phyloP scores from a whole-genome alignment of 2,888 invertebrate species.

The Ctenicera cuprea region DNA sequence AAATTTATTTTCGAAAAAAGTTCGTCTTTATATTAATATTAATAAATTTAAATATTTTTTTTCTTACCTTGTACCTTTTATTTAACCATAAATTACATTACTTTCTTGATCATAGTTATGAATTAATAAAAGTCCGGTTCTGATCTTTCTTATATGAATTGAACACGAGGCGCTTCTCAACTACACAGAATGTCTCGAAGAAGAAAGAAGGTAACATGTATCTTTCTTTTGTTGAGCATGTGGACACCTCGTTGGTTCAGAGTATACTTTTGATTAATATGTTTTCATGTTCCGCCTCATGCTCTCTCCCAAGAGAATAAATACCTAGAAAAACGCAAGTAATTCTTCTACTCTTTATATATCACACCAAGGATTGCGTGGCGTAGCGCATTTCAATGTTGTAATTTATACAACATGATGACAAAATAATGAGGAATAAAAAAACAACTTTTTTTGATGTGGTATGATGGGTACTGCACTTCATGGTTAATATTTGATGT shows the following conservation, averaged over 20 bases:
- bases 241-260: slow-evolving; percentile 65
- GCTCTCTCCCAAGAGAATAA: slow-evolving; percentile 44
- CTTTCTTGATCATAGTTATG: too few species aligned
- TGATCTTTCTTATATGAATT: slow-evolving; percentile 41
- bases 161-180: slow-evolving; percentile 52
- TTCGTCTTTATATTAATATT: too few species aligned
- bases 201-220: slow-evolving; percentile 64
- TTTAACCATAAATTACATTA: too few species aligned
- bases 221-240: slow-evolving; percentile 65
- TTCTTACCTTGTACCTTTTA: too few species aligned
- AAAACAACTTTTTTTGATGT: not conserved
- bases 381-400: slow-evolving; percentile 35
- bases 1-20: too few species aligned
- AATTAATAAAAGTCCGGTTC: slow-evolving; percentile 37
- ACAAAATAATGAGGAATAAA: slow-evolving; percentile 22
- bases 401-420: slow-evolving; percentile 14
- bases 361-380: slow-evolving; percentile 38
- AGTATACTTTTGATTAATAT: slow-evolving; percentile 65
- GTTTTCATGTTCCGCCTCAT: slow-evolving; percentile 64
- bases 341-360: slow-evolving; percentile 36
- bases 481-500: too few species aligned
- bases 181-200: slow-evolving; percentile 53
- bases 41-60: too few species aligned
- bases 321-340: slow-evolving; percentile 46
- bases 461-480: too few species aligned